Evolutionary conservation across 2,113 vertebrate species (phyloP), one percentile per base, ranked within the genome.

Genomic region (Malurus elegans): DNA sequence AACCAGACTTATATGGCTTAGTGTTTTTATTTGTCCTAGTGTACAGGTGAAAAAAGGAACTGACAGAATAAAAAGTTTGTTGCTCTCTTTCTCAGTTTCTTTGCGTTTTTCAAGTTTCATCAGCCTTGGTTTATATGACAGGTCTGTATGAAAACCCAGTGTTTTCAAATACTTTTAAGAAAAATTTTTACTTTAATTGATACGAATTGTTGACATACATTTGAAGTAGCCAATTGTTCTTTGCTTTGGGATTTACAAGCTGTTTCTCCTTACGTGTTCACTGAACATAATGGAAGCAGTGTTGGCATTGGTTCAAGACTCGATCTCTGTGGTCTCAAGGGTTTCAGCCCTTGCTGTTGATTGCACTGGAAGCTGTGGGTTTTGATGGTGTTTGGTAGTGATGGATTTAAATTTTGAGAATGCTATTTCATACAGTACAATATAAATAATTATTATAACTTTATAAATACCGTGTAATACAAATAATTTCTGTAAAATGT

Each of bases 1-100:
- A 90, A 72, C 24, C n/a, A 57, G 45, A 72, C 36, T 81, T 88
- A 21, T 23, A 66, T n/a, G 54, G 36, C 71, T 69, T 79, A 88
- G 45, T 76, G 66, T 65, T 92, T 88, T 88, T 86, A 88, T 82
- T 93, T 92, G 69, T 93, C 18, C 7, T 85, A 75, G 88, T 66
- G 57, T 90, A 61, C 74, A 90, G 79, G 15, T 81, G 34, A 36
- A 81, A 94, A 76, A 90, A 56, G 31, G n/a, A 84, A 56, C 58
- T 90, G 79, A 69, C 71, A 67, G 51, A 95, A 96, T 90, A 91
- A 89, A 90, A 78, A 38, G n/a, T 60, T 78, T 73, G 32, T 91
- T 84, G 73, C 29, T 81, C 14, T 57, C 70, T 84, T 83, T 60
- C 53, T 66, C 31, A 25, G 76, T 75, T 92, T 89, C 56, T 86